Percentiles rank a stretch among this genome's conserved stretches.
phyloP scores from a whole-genome alignment of 2,797 vertebrate genomes.

The Amblyraja radiata region DNA sequence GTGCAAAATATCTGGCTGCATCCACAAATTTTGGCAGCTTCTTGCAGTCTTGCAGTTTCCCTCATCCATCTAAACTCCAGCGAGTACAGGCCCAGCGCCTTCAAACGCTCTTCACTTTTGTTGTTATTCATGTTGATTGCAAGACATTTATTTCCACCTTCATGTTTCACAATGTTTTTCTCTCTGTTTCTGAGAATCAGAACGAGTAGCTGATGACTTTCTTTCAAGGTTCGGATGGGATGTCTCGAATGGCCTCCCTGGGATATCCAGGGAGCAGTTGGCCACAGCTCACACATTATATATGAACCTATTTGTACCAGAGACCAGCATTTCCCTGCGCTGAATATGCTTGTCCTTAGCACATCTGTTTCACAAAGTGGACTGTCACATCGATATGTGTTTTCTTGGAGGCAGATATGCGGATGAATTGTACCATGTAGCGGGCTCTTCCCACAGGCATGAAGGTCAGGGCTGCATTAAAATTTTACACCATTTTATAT shows the following conservation, averaged over 20 bases:
- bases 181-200: background rate
- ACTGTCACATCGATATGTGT: background rate
- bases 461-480: background rate
- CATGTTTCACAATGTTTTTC: background rate
- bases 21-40: no score
- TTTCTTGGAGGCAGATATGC: background rate
- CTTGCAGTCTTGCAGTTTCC: no score
- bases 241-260: background rate
- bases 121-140: background rate
- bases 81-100: no score
- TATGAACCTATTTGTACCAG: background rate
- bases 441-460: background rate
- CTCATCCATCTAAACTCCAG: no score
- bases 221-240: background rate
- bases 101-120: background rate
- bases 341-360: background rate
- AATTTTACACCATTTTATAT: slow-evolving; percentile 2
- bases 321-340: background rate
- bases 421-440: background rate
- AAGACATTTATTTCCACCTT: background rate
- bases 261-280: background rate
- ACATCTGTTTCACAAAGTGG: background rate
- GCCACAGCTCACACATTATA: background rate
- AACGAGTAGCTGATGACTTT: background rate
- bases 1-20: no score